Evolutionary conservation across 92 coral and sea anemone species (phyloP), one percentile per base, ranked within the genome.

Genomic region (Parazoanthus atlanticus): DNA sequence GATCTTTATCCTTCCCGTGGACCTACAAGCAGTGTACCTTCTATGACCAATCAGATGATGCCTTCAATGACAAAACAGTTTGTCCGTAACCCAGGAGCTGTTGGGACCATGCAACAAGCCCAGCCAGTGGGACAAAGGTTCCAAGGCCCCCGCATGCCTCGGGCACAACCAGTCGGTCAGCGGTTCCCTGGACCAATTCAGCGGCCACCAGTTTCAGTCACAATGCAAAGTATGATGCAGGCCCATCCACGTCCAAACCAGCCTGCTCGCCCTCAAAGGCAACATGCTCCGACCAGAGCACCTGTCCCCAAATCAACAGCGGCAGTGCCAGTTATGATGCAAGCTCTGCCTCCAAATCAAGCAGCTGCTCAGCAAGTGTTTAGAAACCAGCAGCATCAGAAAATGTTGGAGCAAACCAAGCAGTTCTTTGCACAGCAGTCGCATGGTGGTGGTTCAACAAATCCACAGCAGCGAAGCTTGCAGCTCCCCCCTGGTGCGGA

Each of bases 161-260:
- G 73, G 36, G 89, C 88, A 17, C 90, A 92, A 38, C 91, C 92
- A 4, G 87, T 85, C 36, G 86, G 95, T 0, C 98, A 93, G 72
- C 94, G 98, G 67, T 94, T 95, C 81, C 99, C 99, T 7, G 96
- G 95, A 19, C 99, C 99, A 23, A 97, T 97, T 80, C 99, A 97
- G 88, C 95, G 99, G 58, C 99, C 99, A 2, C 93, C 89, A 25
- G 88, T 91, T 28, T 76, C 94, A 43, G 93, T 77, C 25, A 43
- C 79, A 11, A 79, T 89, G 69, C 96, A 70, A 23, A 73, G 71
- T 11, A 94, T 93, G 93, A 84, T 93, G 66, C 98, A 95, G 47
- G 98, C 93, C 78, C 92, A 94, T 79, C 94, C 93, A 76, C 93
- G 90, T 43, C 92, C 94, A 28, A 90, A 88, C 75, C 96, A 93